Evolutionary conservation across 2,888 invertebrate genomes (phyloP).

Genomic region (Hofmannophila pseudospretella): DNA sequence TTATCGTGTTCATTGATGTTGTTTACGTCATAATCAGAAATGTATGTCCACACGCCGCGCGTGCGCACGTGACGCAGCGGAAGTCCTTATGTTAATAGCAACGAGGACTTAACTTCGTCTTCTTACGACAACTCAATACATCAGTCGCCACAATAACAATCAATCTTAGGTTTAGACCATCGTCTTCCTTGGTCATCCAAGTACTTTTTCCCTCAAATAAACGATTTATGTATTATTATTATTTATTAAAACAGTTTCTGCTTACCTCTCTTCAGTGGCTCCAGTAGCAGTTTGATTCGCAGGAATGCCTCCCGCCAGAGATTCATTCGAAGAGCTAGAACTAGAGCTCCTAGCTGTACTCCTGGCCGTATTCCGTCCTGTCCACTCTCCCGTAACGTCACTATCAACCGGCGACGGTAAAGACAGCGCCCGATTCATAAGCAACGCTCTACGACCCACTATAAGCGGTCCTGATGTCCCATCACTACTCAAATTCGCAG

Average conservation of each 20-base stretch:
- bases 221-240: too few relatives aligned
- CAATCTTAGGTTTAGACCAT: too few relatives aligned
- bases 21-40: too few relatives aligned
- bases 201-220: too few relatives aligned
- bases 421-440: slow-evolving; percentile 65
- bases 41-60: too few relatives aligned
- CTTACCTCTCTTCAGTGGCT: slow-evolving; percentile 60
- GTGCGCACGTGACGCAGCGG: too few relatives aligned
- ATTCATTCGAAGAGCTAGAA: slow-evolving; percentile 64
- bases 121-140: too few relatives aligned
- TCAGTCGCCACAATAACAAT: too few relatives aligned
- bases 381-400: slow-evolving; percentile 62
- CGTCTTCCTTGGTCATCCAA: too few relatives aligned
- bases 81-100: too few relatives aligned
- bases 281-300: slow-evolving; percentile 36
- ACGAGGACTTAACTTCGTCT: too few relatives aligned
- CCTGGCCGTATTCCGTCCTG: slow-evolving; percentile 50
- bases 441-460: slow-evolving; percentile 58
- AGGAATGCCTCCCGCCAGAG: slow-evolving; percentile 42
- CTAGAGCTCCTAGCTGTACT: slow-evolving; percentile 58
- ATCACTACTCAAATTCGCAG: slow-evolving; percentile 63
- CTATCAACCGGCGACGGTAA: slow-evolving; percentile 65
- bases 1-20: too few relatives aligned
- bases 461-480: slow-evolving; percentile 63
- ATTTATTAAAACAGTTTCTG: not conserved